These are phyloP conservation scores for Muscidifurax raptorellus DNA, from an alignment of 1,140 invertebrate genomes.

Conservation along the genomic window DNA sequence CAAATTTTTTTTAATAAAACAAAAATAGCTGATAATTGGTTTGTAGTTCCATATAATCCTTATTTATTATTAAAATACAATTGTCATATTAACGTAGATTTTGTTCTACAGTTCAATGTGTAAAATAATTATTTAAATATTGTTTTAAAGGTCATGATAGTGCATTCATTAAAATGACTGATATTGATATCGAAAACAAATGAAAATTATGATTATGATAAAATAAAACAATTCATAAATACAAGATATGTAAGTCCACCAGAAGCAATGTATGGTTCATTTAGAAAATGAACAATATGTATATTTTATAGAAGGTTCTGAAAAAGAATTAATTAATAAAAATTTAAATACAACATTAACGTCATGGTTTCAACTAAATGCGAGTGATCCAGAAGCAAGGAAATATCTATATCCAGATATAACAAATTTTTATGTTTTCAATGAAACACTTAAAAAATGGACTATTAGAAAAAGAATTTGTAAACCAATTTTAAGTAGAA, in stretches of 20 bases:
- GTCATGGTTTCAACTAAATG: slow-evolving; percentile 9
- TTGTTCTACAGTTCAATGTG: too few species aligned
- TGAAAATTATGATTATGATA: too few species aligned
- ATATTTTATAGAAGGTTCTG: slow-evolving; percentile 20
- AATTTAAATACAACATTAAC: slow-evolving; percentile 13
- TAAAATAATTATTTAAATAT: too few species aligned
- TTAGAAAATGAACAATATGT: slow-evolving; percentile 10
- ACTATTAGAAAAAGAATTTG: neutral
- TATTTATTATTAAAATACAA: too few species aligned
- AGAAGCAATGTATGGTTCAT: too few species aligned
- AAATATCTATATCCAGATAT: slow-evolving; percentile 57
- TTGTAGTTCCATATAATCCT: too few species aligned
- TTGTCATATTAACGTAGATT: too few species aligned
- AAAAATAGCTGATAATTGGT: too few species aligned
- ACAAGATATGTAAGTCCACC: neutral
- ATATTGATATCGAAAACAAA: too few species aligned
- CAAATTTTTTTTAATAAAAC: neutral
- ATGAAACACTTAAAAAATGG: neutral
- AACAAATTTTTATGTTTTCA: slow-evolving; percentile 31
- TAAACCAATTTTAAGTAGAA: slow-evolving; percentile 5
- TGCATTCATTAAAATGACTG: neutral
- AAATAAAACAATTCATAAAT: too few species aligned
- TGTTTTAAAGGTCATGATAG: too few species aligned
- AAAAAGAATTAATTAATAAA: slow-evolving; percentile 16
- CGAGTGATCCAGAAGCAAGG: neutral